These are phyloP conservation scores for Nemoura dubitans DNA, from an alignment of 2,888 invertebrate genomes.

Conservation along the genomic window DNA sequence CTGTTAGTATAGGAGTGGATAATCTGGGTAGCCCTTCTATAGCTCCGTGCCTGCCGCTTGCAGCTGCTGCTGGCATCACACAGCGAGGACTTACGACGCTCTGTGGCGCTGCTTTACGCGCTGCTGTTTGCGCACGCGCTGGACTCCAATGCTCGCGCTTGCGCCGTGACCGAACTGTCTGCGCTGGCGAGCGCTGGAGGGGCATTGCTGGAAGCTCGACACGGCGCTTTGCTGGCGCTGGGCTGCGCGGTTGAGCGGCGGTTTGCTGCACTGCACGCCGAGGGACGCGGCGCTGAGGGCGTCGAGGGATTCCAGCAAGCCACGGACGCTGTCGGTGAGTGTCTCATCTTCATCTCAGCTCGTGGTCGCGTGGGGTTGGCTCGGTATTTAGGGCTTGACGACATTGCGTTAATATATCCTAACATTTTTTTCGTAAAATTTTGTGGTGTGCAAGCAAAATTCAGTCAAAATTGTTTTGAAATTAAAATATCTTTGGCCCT, in stretches of 20 bases:
- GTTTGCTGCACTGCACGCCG: conserved; percentile 63
- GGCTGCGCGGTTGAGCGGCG: conserved; percentile 77
- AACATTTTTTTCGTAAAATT: no score
- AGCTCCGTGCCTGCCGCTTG: no score
- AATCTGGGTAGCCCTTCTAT: no score
- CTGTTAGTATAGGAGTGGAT: no score
- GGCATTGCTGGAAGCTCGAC: conserved; percentile 71
- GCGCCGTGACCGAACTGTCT: conserved; percentile 65
- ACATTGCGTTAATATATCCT: no score
- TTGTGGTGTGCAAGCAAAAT: no score
- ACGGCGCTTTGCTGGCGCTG: conserved; percentile 78
- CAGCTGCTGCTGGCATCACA: conserved; percentile 72
- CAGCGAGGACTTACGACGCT: conserved; percentile 79
- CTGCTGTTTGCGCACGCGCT: conserved; percentile 71
- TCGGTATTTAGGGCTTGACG: no score
- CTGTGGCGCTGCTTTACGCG: conserved; percentile 78
- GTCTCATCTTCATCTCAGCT: no score
- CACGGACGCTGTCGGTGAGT: conserved; percentile 68
- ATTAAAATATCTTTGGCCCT: no score
- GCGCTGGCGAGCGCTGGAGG: conserved; percentile 27
- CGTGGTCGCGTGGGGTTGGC: no score
- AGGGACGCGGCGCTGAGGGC: conserved; percentile 64
- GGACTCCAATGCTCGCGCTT: conserved; percentile 63
- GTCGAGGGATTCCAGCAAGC: conserved; percentile 68
- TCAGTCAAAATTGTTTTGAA: no score